Evolutionary conservation across 2,888 invertebrate genomes (phyloP), one percentile per base, ranked within the genome.

Genomic region (Chesias legatella): DNA sequence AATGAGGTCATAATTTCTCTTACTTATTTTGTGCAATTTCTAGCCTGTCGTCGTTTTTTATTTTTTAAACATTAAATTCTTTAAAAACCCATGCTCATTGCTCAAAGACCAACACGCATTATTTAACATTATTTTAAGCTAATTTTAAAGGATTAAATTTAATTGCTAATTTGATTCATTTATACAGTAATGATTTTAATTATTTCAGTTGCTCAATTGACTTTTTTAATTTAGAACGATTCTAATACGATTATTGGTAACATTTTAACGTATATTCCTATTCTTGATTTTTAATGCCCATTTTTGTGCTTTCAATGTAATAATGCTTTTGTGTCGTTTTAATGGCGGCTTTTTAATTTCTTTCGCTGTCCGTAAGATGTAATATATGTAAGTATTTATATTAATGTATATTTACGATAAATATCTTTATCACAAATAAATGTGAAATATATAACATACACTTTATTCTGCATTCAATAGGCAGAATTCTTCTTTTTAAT

Each of bases 261-360:
- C 13, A 17, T 3, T 17, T 23, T 8, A 20, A 34, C 27, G 27
- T 39, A 44, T 29, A 33, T 13, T 26, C 26, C 28, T 26, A 37
- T 10, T 38, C 10, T 54, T 43, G 23, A 30, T 24, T 29, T 29
- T 33, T 53, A 79, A 82, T 86, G 84, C 85, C 84, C 84, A 84
- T 84, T 84, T 79, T 81, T 75, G 56, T 74, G 80, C 77, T 79
- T 79, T 43, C 73, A 68, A 45, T 48, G 43, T 52, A 72, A 22
- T 68, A 76, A 75, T 39, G 79, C 82, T 85, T 80, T 28, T 74
- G 70, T 80, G 71, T 63, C 60, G 36, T 62, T 51, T 68, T 68
- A 72, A 73, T 67, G 39, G 66, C 67, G 56, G 66, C 71, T 76
- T 71, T 71, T 66, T 67, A 58, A 55, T 63, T 79, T 76, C 57